Conservation (phyloP, 2,888 invertebrate species). For the Frankliniella fusca region DNA sequence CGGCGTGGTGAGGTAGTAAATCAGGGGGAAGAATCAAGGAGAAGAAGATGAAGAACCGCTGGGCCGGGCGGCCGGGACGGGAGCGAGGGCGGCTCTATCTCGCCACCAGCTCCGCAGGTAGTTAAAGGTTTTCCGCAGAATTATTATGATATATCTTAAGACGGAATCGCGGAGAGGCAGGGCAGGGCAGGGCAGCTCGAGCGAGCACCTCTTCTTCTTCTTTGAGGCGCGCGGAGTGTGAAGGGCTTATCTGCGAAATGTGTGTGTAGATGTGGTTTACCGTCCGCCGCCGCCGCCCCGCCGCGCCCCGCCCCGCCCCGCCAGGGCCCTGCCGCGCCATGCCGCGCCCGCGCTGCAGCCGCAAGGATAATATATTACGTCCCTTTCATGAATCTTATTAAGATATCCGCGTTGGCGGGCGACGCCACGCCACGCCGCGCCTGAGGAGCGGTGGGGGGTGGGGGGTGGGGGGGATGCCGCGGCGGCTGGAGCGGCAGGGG, state of each 20-base stretch:
- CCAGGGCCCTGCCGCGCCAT: slow-evolving; percentile 25
- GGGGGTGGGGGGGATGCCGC: background rate
- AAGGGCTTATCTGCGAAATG: slow-evolving; percentile 24
- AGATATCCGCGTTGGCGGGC: slow-evolving; percentile 57
- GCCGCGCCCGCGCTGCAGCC: slow-evolving; percentile 30
- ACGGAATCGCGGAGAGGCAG: background rate
- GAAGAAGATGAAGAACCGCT: background rate
- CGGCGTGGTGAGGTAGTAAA: background rate
- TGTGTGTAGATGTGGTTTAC: slow-evolving; percentile 26
- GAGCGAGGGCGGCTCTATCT: background rate
- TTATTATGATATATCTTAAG: slow-evolving; percentile 27
- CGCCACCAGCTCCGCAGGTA: background rate
- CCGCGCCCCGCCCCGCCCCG: slow-evolving; percentile 23
- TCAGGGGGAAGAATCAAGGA: background rate
- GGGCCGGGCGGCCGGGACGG: background rate
- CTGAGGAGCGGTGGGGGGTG: background rate
- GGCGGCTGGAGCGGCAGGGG: background rate
- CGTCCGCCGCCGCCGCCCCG: background rate
- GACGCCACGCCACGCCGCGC: slow-evolving; percentile 12
- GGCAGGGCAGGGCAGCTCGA: background rate
- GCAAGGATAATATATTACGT: slow-evolving; percentile 63
- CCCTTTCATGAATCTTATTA: slow-evolving; percentile 78
- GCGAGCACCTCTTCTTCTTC: background rate
- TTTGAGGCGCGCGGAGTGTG: background rate
- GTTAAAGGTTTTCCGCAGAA: slow-evolving; percentile 24